These are phyloP conservation scores for Hyla sarda DNA, from an alignment of 2,113 vertebrate species.

Conservation along the genomic window DNA sequence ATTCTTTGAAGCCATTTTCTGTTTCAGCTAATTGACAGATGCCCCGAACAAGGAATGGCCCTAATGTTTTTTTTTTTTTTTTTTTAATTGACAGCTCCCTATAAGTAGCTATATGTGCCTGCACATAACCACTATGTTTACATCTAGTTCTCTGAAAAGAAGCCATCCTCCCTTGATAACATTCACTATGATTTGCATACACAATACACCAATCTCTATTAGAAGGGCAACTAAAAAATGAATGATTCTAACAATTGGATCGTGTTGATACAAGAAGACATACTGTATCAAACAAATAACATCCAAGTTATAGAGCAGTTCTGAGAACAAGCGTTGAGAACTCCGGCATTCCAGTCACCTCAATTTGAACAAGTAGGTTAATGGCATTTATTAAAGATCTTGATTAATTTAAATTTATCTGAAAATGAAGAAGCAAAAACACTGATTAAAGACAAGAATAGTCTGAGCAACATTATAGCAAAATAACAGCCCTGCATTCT, in stretches of 20 bases:
- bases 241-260: slow-evolving; percentile 14
- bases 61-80: no score
- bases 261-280: slow-evolving; percentile 26
- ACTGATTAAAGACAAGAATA: slow-evolving; percentile 57
- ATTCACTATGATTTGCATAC: neutral
- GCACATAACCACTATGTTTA: neutral
- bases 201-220: neutral
- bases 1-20: neutral
- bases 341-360: slow-evolving; percentile 30
- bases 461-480: slow-evolving; percentile 46
- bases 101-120: neutral
- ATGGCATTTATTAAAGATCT: slow-evolving; percentile 58
- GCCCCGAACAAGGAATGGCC: no score
- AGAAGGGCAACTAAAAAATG: neutral
- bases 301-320: slow-evolving; percentile 3
- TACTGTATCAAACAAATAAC: slow-evolving; percentile 42
- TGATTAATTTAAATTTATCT: slow-evolving; percentile 58
- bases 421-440: slow-evolving; percentile 56
- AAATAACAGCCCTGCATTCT: slow-evolving; percentile 33
- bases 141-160: neutral
- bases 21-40: no score
- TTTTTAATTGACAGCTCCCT: neutral
- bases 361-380: slow-evolving; percentile 46
- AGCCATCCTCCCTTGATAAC: neutral
- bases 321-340: neutral